Conservation (phyloP, 37 sponge, comb jelly and placozoan genomes). For the Aplysina aerophoba region DNA sequence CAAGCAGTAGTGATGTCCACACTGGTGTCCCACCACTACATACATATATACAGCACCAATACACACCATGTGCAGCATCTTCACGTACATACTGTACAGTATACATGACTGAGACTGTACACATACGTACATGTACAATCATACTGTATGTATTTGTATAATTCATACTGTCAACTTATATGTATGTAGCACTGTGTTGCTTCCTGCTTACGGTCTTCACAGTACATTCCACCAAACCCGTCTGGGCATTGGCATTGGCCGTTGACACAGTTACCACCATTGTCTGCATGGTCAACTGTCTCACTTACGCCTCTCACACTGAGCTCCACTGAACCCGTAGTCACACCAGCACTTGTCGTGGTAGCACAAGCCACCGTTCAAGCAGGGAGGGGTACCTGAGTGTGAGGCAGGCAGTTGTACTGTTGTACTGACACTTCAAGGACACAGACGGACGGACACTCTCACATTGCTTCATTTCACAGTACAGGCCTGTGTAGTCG, state of each 20-base stretch:
- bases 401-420: neutral
- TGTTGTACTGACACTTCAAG: too few species aligned
- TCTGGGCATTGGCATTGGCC: neutral
- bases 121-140: neutral
- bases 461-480: conserved; percentile 11
- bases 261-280: neutral
- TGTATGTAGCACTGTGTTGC: too few species aligned
- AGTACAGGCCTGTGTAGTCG: neutral
- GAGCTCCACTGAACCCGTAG: conserved; percentile 1
- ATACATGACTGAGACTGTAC: neutral
- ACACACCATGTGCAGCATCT: too few species aligned
- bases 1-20: neutral
- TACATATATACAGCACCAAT: too few species aligned
- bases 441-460: neutral
- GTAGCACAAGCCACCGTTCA: neutral
- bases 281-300: too few species aligned
- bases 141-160: neutral
- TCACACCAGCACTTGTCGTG: neutral
- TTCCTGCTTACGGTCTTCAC: too few species aligned
- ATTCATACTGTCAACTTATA: neutral
- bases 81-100: too few species aligned
- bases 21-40: neutral
- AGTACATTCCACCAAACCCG: too few species aligned
- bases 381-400: neutral
- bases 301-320: neutral